Evolutionary conservation across 2,797 vertebrate genomes (phyloP), one percentile per base, ranked within the genome.

Genomic region (Cheirogaleus major): DNA sequence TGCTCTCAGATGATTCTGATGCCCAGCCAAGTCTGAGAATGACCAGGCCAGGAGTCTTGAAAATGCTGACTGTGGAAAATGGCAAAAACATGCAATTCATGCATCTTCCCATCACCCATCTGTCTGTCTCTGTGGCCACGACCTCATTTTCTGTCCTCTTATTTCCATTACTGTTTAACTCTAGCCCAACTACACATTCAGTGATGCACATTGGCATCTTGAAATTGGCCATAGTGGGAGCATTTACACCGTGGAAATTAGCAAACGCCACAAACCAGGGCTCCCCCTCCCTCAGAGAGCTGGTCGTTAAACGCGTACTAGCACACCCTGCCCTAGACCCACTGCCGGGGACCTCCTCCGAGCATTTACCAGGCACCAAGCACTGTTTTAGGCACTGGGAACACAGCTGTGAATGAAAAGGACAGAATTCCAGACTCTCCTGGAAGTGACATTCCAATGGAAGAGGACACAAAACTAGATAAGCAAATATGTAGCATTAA

Each of bases 11-110:
- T 2, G 5, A 25, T 11, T 18, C n/a, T 11, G 14, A 61, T 69
- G 63, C 27, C 1, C 1, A 32, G 18, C 18, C 32, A 5, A 17
- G 55, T 25, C 61, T 81, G 35, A 11, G 50, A 27, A 0, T 59
- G 55, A 35, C 13, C 15, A 30, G 67, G 18, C 38, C 43, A n/a
- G 72, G 35, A 14, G 2, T 2, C 78, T 61, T 25, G 30, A n/a
- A 43, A 55, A 30, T 0, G 18, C 45, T 57, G 0, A 0, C 35
- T 11, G 18, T 80, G 30, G 27, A 48, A 35, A n/a, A 7, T n/a
- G 52, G n/a, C 52, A 13, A 50, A 43, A 32, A 20, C 25, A 27
- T 27, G 50, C 5, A 4, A 20, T 38, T 5, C 10, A 20, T 0
- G 1, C 18, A 43, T 67, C 67, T 50, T 87, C n/a, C 20, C 20